Conservation (phyloP, 2,113 vertebrate genomes). For the Microcebus jonahi region DNA sequence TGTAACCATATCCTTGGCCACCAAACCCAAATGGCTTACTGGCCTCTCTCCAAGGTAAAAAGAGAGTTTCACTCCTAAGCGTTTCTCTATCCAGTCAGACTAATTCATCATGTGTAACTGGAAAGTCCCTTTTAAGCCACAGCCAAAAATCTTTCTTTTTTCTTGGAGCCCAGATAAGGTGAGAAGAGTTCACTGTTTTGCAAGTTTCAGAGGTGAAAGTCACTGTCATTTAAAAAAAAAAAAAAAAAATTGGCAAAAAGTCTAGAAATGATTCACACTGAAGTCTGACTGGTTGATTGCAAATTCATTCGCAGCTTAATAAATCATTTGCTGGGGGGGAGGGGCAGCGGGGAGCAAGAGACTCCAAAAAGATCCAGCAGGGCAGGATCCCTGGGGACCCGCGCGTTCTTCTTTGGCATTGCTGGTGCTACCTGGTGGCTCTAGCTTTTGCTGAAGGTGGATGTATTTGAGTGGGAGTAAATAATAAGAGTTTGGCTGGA, state of each 20-base stretch:
- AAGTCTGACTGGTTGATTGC: slow-evolving; percentile 57
- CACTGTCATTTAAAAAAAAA: slow-evolving; percentile 24
- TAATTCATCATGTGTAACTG: slow-evolving; percentile 46
- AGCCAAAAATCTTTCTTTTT: not conserved
- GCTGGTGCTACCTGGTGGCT: not conserved
- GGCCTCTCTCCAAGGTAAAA: slow-evolving; percentile 64
- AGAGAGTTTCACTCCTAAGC: not conserved
- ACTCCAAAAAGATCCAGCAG: not conserved
- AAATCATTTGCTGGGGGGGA: slow-evolving; percentile 30
- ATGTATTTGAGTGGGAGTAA: not conserved
- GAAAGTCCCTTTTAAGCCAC: slow-evolving; percentile 61
- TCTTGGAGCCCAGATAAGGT: slow-evolving; percentile 32
- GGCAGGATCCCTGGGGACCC: too few species aligned
- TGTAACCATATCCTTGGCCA: not conserved
- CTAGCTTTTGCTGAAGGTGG: not conserved
- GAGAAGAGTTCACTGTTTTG: slow-evolving; percentile 42
- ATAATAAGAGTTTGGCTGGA: not conserved
- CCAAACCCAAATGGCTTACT: not conserved
- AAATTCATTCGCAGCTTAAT: slow-evolving; percentile 72
- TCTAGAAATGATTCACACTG: slow-evolving; percentile 73
- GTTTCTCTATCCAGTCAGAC: slow-evolving; percentile 18
- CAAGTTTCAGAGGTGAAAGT: slow-evolving; percentile 75
- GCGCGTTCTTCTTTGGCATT: not conserved
- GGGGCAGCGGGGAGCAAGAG: not conserved
- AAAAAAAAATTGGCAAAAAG: slow-evolving; percentile 62